Evolutionary conservation across 1,140 invertebrate genomes (phyloP).

Genomic region (Pogonus chalceus): DNA sequence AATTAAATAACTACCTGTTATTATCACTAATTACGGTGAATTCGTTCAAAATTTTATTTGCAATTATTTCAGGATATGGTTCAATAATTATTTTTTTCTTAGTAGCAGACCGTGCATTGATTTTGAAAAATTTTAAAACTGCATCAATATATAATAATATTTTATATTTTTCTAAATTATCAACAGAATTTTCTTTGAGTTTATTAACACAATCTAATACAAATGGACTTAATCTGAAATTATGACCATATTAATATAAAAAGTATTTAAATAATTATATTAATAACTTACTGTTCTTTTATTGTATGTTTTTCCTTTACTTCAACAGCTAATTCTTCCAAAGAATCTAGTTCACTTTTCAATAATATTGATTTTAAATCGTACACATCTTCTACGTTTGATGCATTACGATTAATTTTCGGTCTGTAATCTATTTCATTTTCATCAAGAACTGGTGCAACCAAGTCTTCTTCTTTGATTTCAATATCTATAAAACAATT

Average conservation of each 20-base stretch:
- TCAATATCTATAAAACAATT: background rate
- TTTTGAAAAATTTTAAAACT: constrained; percentile 32
- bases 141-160: constrained; percentile 37
- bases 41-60: constrained; percentile 30
- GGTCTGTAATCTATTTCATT: constrained; percentile 29
- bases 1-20: constrained; percentile 30
- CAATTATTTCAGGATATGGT: constrained; percentile 31
- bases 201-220: background rate
- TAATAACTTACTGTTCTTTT: constrained; percentile 21
- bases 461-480: background rate
- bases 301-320: constrained; percentile 22
- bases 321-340: constrained; percentile 27
- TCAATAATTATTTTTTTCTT: constrained; percentile 30
- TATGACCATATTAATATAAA: constrained; percentile 12
- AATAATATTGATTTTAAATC: constrained; percentile 38
- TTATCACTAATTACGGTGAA: constrained; percentile 32
- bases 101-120: constrained; percentile 28
- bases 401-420: constrained; percentile 38
- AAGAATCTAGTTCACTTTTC: constrained; percentile 29
- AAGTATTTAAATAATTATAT: constrained; percentile 2
- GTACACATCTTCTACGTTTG: constrained; percentile 35
- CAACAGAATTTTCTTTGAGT: constrained; percentile 8
- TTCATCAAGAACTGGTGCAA: constrained; percentile 9
- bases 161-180: constrained; percentile 14
- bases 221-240: constrained; percentile 8